Base-by-base conservation (phyloP, 2,888 invertebrate species). In the Strigamia crassipes region DNA sequence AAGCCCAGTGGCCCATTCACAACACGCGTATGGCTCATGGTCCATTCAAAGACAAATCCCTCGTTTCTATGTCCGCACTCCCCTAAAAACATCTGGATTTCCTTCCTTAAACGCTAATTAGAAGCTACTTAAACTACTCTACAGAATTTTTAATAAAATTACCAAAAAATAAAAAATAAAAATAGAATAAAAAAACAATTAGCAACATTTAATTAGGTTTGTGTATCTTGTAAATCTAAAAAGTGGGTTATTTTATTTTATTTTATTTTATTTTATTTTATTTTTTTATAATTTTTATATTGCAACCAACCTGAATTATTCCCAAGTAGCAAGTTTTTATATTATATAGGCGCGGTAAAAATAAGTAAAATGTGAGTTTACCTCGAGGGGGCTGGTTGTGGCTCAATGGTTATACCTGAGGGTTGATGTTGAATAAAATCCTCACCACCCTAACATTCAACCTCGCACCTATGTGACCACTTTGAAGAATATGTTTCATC, bases 401-500 rank as follows among this genome's bases (percentile, higher is more conserved):
- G 61, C 61, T 61, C 61, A 61, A 61, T 61, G 61, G 61, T 23
- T 61, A 61, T 61, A 61, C 61, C 61, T 61, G 61, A 61, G 61
- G 61, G 61, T 61, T 61, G 61, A 61, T 61, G 21, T 21, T 61
- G 61, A 61, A 61, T 61, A n/a, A 61, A 61, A 61, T 21, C 61
- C 23, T 61, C 61, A 61, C 61, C 61, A 15, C 61, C 61, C 61
- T 61, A 18, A 61, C 10, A 61, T 23, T 61, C 61, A 21, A 18
- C 61, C 61, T 61, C 8, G 21, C 61, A 61, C 61, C 61, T 61
- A 21, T 18, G 61, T 61, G 61, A 61, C 61, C 61, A 18, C 61
- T 61, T 61, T 61, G 5, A 61, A 61, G 23, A 46, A 46, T 46
- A 46, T 34, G 3, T 12, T 46, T 46, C 42, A 46, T 6, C 10